Conservation (phyloP, 2,113 vertebrate genomes). For the Indicator maculatus region DNA sequence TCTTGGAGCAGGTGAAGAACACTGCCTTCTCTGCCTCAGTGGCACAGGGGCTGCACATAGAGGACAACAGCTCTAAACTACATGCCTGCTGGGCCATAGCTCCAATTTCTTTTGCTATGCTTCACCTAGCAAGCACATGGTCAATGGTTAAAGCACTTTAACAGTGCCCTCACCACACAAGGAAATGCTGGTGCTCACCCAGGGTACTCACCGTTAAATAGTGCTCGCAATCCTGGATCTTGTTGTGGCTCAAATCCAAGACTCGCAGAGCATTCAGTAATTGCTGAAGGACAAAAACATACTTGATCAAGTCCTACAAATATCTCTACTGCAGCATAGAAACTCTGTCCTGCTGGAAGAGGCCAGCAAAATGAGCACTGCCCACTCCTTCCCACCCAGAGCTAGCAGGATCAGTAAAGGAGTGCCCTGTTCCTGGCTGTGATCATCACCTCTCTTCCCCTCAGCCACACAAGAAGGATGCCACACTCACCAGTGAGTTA, state of each 20-base stretch:
- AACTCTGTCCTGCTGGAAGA: background rate
- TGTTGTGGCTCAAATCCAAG: slow-evolving; percentile 95
- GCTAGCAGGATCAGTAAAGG: background rate
- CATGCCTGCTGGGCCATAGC: background rate
- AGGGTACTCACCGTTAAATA: slow-evolving; percentile 80
- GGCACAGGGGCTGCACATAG: background rate
- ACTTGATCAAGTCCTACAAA: background rate
- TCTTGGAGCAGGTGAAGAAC: background rate
- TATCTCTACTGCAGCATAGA: background rate
- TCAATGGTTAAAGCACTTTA: background rate
- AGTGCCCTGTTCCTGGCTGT: background rate
- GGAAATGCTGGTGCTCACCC: background rate
- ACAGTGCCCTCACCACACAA: background rate
- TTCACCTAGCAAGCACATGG: background rate
- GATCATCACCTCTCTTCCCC: background rate
- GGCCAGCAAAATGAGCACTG: background rate
- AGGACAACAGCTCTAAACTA: background rate
- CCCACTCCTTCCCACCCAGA: background rate
- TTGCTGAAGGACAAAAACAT: slow-evolving; percentile 71
- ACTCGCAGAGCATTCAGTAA: slow-evolving; percentile 87
- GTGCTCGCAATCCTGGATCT: slow-evolving; percentile 86
- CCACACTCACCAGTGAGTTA: slow-evolving; percentile 87
- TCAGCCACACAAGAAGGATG: background rate
- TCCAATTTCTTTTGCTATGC: background rate
- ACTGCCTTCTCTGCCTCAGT: background rate